These are phyloP conservation scores for Zonotrichia leucophrys DNA, from an alignment of 2,113 vertebrate genomes.

Conservation along the genomic window DNA sequence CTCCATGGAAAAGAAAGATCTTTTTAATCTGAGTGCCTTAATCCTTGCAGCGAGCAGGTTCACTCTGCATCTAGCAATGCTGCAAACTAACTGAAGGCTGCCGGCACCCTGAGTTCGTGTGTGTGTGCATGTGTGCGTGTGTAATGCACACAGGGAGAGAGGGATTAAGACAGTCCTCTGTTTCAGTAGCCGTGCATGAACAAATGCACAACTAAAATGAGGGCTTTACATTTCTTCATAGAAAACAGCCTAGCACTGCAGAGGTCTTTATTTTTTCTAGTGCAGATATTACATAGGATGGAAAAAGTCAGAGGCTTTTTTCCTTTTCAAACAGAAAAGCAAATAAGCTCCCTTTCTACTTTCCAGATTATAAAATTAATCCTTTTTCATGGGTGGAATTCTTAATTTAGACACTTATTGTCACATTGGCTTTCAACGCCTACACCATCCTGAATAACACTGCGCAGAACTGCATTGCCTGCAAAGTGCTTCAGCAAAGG, in stretches of 20 bases:
- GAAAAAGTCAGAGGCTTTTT: slow-evolving; percentile 47
- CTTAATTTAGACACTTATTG: slow-evolving; percentile 79
- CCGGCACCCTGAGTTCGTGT: neutral
- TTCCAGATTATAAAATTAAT: slow-evolving; percentile 70
- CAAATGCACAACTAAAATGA: slow-evolving; percentile 37
- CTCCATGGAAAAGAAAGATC: neutral
- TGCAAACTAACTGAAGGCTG: slow-evolving; percentile 19
- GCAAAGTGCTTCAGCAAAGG: slow-evolving; percentile 87
- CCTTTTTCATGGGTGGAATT: slow-evolving; percentile 76
- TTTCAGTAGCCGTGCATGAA: neutral
- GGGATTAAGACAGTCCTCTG: neutral
- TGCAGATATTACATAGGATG: slow-evolving; percentile 25
- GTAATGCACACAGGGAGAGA: neutral
- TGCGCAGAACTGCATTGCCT: slow-evolving; percentile 98
- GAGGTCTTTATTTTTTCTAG: slow-evolving; percentile 50
- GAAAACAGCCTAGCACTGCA: slow-evolving; percentile 66
- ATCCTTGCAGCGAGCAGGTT: neutral
- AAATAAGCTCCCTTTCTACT: slow-evolving; percentile 51
- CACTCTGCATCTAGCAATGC: neutral
- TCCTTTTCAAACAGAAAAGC: slow-evolving; percentile 30
- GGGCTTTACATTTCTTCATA: slow-evolving; percentile 34
- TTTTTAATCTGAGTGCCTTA: slow-evolving; percentile 30
- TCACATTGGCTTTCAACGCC: slow-evolving; percentile 85
- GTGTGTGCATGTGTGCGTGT: neutral
- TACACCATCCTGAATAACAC: slow-evolving; percentile 87